Percentiles rank a stretch among this genome's conserved stretches.
Evolutionary conservation across 2,888 invertebrate genomes (phyloP).

Genomic region (Noctua pronuba): DNA sequence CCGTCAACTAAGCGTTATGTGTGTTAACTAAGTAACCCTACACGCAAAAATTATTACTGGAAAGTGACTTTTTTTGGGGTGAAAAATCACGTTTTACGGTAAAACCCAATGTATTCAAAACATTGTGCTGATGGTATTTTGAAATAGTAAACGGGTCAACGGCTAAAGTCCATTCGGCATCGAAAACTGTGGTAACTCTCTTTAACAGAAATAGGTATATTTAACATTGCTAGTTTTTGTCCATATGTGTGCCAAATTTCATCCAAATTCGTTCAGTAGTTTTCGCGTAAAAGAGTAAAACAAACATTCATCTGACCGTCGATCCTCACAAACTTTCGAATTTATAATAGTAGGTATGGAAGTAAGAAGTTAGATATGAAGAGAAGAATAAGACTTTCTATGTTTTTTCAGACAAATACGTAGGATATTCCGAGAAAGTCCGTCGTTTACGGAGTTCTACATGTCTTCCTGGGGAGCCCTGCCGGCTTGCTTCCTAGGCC

Average conservation of each 20-base stretch:
- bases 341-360: too few relatives aligned
- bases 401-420: constrained; percentile 58
- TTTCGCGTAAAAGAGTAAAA: too few relatives aligned
- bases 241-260: background rate
- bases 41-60: too few relatives aligned
- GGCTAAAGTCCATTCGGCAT: too few relatives aligned
- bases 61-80: too few relatives aligned
- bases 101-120: too few relatives aligned
- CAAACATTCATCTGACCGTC: background rate
- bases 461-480: constrained; percentile 67
- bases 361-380: background rate
- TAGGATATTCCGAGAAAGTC: constrained; percentile 51
- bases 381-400: background rate
- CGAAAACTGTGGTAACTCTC: too few relatives aligned
- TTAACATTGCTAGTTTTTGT: background rate
- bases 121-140: too few relatives aligned
- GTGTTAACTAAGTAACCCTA: too few relatives aligned
- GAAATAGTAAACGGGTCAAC: too few relatives aligned
- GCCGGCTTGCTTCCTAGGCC: constrained; percentile 65
- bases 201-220: background rate
- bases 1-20: too few relatives aligned
- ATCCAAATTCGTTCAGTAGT: background rate
- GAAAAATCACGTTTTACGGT: too few relatives aligned
- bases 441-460: constrained; percentile 62
- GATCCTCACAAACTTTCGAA: background rate